phyloP scores from a whole-genome alignment of 2,113 vertebrate species.

The Ancistrus triradiatus region DNA sequence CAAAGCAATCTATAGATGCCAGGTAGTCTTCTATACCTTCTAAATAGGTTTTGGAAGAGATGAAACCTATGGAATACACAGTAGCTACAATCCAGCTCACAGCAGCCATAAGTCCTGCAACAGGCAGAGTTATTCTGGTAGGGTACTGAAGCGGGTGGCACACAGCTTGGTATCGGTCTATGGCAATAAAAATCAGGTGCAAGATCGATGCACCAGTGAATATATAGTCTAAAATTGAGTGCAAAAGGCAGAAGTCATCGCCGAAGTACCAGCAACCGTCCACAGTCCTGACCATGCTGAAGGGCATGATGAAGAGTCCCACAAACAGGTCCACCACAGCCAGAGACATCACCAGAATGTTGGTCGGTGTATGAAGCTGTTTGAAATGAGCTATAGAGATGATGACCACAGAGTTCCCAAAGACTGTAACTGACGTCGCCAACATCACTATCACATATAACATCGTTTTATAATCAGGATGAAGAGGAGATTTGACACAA shows the following conservation, averaged over 20 bases:
- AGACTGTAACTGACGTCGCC: conserved; percentile 49
- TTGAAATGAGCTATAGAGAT: conserved; percentile 56
- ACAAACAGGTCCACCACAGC: conserved; percentile 56
- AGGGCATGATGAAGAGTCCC: conserved; percentile 53
- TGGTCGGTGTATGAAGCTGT: conserved; percentile 59
- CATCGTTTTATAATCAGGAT: conserved; percentile 34
- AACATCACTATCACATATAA: conserved; percentile 44
- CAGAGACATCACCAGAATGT: conserved; percentile 56
- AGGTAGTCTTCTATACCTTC: not conserved
- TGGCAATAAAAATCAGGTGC: conserved; percentile 54
- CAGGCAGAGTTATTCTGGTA: conserved; percentile 37
- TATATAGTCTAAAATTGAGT: conserved; percentile 53
- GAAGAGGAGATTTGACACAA: conserved; percentile 52
- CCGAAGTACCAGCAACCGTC: conserved; percentile 59
- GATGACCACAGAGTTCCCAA: conserved; percentile 55
- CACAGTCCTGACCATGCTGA: conserved; percentile 47
- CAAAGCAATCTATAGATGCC: conserved; percentile 37
- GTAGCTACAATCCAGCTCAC: conserved; percentile 43
- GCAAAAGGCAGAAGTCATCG: conserved; percentile 50
- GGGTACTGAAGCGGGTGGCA: conserved; percentile 50
- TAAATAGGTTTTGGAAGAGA: conserved; percentile 41
- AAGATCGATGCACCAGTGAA: conserved; percentile 54
- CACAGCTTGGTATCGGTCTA: conserved; percentile 51
- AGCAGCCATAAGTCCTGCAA: conserved; percentile 41
- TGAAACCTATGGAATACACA: conserved; percentile 34